Conservation (phyloP, 2,797 vertebrate species). For the Notolabrus celidotus region DNA sequence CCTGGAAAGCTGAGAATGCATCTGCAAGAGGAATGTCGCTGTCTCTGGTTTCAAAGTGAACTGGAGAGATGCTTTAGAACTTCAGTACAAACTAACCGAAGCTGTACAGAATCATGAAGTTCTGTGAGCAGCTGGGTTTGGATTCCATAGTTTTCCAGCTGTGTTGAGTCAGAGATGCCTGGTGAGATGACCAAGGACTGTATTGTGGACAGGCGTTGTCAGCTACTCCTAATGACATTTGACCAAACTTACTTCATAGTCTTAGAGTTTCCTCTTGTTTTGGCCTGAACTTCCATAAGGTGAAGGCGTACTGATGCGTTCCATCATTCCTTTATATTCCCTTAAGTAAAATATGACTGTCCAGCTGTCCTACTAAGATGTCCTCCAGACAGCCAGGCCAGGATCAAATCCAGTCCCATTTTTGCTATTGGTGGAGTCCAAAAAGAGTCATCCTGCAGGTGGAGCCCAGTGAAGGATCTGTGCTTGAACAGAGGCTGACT, state of each 20-base stretch:
- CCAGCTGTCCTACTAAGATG: slow-evolving; percentile 67
- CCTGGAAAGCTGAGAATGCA: slow-evolving; percentile 54
- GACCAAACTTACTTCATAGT: slow-evolving; percentile 59
- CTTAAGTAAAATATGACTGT: slow-evolving; percentile 54
- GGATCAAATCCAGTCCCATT: slow-evolving; percentile 56
- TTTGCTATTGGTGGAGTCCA: slow-evolving; percentile 34
- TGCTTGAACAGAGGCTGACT: slow-evolving; percentile 46
- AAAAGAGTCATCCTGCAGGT: slow-evolving; percentile 51
- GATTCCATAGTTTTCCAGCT: slow-evolving; percentile 12
- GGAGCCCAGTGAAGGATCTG: slow-evolving; percentile 40
- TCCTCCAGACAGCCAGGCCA: slow-evolving; percentile 41
- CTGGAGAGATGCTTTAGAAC: slow-evolving; percentile 9
- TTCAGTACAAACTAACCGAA: neutral
- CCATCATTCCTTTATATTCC: slow-evolving; percentile 65
- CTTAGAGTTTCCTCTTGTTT: slow-evolving; percentile 68
- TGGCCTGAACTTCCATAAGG: slow-evolving; percentile 49
- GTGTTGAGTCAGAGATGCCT: slow-evolving; percentile 36
- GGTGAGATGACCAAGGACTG: slow-evolving; percentile 33
- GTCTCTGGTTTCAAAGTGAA: slow-evolving; percentile 36
- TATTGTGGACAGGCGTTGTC: slow-evolving; percentile 46
- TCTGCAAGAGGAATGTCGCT: slow-evolving; percentile 40
- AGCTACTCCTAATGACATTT: slow-evolving; percentile 48
- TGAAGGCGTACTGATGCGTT: slow-evolving; percentile 51
- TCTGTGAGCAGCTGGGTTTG: slow-evolving; percentile 12
- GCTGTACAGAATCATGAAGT: slow-evolving; percentile 1